Evolutionary conservation across 2,888 invertebrate genomes (phyloP).

Genomic region (Halocaridina rubra): DNA sequence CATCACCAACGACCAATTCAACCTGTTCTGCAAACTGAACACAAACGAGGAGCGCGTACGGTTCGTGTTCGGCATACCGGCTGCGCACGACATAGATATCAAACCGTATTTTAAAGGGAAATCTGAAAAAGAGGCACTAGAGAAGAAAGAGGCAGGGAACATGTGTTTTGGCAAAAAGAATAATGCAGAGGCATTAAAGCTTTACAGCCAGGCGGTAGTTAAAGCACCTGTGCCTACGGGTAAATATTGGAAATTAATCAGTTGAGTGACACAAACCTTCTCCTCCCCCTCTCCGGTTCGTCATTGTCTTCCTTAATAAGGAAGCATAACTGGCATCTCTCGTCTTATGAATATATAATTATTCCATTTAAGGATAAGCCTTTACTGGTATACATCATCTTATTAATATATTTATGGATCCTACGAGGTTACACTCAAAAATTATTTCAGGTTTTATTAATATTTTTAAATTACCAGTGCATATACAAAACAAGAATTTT

Average conservation of each 20-base stretch:
- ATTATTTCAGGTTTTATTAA: no score
- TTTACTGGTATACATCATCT: no score
- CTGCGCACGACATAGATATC: slow-evolving; percentile 67
- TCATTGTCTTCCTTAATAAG: no score
- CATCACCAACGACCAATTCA: slow-evolving; percentile 73
- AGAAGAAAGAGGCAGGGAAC: slow-evolving; percentile 64
- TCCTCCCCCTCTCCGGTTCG: no score
- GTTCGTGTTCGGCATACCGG: slow-evolving; percentile 70
- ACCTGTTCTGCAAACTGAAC: slow-evolving; percentile 75
- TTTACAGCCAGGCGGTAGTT: slow-evolving; percentile 64
- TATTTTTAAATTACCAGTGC: no score
- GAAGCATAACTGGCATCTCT: no score
- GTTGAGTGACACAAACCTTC: slow-evolving; percentile 62
- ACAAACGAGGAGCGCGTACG: slow-evolving; percentile 77
- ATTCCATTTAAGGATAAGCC: no score
- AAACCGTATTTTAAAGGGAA: slow-evolving; percentile 72
- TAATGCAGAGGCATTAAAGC: slow-evolving; percentile 63
- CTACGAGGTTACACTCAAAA: no score
- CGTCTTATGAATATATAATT: no score
- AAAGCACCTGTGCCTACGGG: slow-evolving; percentile 63
- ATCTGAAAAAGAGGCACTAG: slow-evolving; percentile 67
- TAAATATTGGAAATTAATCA: slow-evolving; percentile 64
- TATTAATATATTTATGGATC: no score
- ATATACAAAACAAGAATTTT: no score
- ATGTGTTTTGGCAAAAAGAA: slow-evolving; percentile 63